Conservation (phyloP, 1,140 invertebrate species). For the Dendroctonus ponderosae region DNA sequence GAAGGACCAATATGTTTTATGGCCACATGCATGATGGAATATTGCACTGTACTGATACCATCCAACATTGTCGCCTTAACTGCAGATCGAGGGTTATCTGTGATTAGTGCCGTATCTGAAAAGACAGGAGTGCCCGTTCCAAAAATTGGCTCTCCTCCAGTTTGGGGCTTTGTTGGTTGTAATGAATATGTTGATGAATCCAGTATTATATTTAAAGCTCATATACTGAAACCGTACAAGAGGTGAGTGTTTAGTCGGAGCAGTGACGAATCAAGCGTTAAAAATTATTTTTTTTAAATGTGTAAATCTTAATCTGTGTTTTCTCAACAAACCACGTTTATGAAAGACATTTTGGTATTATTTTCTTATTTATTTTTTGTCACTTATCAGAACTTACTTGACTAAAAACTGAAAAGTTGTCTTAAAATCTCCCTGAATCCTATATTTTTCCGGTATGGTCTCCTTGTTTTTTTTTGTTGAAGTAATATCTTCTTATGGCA, state of each 20-base stretch:
- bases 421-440: too few relatives aligned
- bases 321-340: background rate
- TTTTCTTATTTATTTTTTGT: too few relatives aligned
- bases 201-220: constrained; percentile 52
- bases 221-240: constrained; percentile 50
- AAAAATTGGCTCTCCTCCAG: constrained; percentile 56
- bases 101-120: constrained; percentile 47
- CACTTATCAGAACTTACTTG: too few relatives aligned
- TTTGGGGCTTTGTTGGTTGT: constrained; percentile 58
- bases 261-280: background rate
- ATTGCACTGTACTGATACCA: constrained; percentile 47
- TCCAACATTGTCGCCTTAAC: constrained; percentile 55
- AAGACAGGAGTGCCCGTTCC: constrained; percentile 49
- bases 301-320: background rate
- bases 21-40: constrained; percentile 52
- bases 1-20: constrained; percentile 55
- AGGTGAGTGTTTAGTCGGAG: constrained; percentile 17
- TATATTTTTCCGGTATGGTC: too few relatives aligned
- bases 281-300: background rate
- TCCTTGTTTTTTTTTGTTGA: too few relatives aligned
- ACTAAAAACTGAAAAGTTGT: too few relatives aligned
- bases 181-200: constrained; percentile 54
- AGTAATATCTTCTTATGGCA: too few relatives aligned
- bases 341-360: too few relatives aligned
- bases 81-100: constrained; percentile 53